These are phyloP conservation scores for Drosophila nigritarsus DNA, from an alignment of 2,888 invertebrate genomes.

Conservation along the genomic window DNA sequence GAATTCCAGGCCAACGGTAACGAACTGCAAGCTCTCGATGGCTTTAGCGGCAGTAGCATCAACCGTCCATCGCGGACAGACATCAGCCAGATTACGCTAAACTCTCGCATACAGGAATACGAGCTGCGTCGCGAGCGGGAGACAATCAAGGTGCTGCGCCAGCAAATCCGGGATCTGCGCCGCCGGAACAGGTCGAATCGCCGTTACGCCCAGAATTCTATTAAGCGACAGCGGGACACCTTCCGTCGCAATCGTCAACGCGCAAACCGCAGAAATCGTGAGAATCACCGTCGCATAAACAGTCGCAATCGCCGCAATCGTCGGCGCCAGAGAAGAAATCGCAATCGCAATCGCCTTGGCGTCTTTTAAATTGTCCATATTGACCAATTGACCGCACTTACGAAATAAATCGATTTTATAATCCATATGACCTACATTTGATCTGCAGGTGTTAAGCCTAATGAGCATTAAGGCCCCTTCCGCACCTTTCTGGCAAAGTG, in stretches of 20 bases:
- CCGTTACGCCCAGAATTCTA: background rate
- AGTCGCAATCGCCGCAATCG: conserved; percentile 17
- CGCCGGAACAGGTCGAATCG: background rate
- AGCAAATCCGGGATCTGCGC: conserved; percentile 13
- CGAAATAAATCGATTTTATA: background rate
- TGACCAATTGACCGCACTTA: background rate
- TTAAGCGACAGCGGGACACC: background rate
- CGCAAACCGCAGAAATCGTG: conserved; percentile 10
- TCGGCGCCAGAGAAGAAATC: conserved; percentile 14
- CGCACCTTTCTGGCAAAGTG: background rate
- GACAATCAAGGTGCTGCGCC: conserved; percentile 46
- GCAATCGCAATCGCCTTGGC: conserved; percentile 1
- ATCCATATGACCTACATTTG: background rate
- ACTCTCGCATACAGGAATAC: conserved; percentile 30
- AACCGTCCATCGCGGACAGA: background rate
- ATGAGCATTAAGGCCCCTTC: background rate
- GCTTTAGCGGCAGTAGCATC: conserved; percentile 10
- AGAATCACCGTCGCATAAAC: conserved; percentile 17
- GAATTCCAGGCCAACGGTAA: conserved; percentile 16
- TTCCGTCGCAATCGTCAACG: conserved; percentile 23
- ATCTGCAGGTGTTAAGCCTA: background rate
- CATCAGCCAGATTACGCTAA: background rate
- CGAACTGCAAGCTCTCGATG: background rate
- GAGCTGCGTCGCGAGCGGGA: conserved; percentile 62
- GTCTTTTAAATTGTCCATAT: background rate